These are phyloP conservation scores for Haliclystus octoradiatus DNA, from an alignment of 30 jellyfish, hydroid and myxozoan species.

Conservation along the genomic window DNA sequence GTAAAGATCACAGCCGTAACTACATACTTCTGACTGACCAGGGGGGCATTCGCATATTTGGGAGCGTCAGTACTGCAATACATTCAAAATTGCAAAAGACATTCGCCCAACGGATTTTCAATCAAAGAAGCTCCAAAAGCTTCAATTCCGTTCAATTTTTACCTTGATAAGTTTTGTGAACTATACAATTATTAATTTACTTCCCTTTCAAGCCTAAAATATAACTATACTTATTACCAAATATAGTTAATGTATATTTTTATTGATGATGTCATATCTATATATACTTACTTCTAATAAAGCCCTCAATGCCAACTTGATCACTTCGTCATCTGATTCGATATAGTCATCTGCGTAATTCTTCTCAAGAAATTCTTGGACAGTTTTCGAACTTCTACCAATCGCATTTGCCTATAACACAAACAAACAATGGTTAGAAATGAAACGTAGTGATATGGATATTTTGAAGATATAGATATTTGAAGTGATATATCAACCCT, in stretches of 20 bases:
- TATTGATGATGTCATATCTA: not conserved
- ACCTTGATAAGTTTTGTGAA: too few species aligned
- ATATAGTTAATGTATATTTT: not conserved
- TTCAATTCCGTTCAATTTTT: too few species aligned
- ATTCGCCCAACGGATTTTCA: too few species aligned
- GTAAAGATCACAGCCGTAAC: too few species aligned
- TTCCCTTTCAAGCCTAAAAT: too few species aligned
- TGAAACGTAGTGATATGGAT: not conserved
- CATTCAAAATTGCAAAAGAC: too few species aligned
- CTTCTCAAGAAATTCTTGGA: slow-evolving; percentile 77
- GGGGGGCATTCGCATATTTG: too few species aligned
- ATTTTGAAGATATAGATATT: not conserved
- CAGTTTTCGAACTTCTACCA: slow-evolving; percentile 86
- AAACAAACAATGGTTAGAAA: not conserved
- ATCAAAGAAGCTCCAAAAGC: too few species aligned
- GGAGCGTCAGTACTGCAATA: too few species aligned
- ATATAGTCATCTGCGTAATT: slow-evolving; percentile 54
- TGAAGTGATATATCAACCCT: too few species aligned
- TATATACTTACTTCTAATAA: slow-evolving; percentile 50
- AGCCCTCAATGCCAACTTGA: slow-evolving; percentile 78
- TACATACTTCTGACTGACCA: too few species aligned
- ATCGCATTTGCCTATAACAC: slow-evolving; percentile 73
- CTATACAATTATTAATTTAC: too few species aligned
- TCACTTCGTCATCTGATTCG: slow-evolving; percentile 54
- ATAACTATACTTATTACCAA: not conserved